Base-by-base conservation (phyloP, 2,113 vertebrate species). In the Hirundichthys speculiger region DNA sequence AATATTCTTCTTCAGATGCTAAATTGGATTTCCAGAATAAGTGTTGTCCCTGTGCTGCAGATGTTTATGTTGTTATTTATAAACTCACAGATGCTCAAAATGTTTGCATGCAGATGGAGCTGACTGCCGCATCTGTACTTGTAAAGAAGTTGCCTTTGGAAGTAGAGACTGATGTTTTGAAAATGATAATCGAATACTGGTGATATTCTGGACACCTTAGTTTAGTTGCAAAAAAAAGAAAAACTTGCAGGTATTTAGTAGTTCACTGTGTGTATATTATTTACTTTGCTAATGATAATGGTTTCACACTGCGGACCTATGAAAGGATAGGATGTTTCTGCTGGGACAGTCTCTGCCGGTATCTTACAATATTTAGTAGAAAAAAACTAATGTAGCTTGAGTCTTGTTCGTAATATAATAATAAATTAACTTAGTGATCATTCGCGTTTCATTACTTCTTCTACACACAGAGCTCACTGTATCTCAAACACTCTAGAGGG, bases 401-500 rank as follows among this genome's bases (percentile, higher is more conserved):
- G 15, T 42, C n/a, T 16, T 24, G 52, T 43, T 46, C 25, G 5
- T 56, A 15, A 15, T 24, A 62, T 59, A 22, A 52, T 47, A 14
- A 27, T 74, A 38, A 65, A 22, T 55, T 6, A 18, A 47, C 51
- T 18, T 20, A 6, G 39, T 34, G 42, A 1, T 43, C 5, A 30
- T 16, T 57, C 54, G 41, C 30, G n/a, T n/a, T 60, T 57, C 20
- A 38, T 43, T 24, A 34, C 22, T 12, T 43, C 18, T 48, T 55
- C 52, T 61, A 14, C 42, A 22, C 24, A 25, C 54, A 30, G 43
- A 18, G 51, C 22, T 43, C 49, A 15, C 51, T 51, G 11, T 34
- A 19, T 67, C 64, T 57, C 45, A 30, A 18, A 71, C n/a, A 22
- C 64, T 63, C 42, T 34, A 22, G 39, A 19, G 75, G 25, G 48